phyloP scores from a whole-genome alignment of 2,888 invertebrate genomes.

The Noctua janthe region DNA sequence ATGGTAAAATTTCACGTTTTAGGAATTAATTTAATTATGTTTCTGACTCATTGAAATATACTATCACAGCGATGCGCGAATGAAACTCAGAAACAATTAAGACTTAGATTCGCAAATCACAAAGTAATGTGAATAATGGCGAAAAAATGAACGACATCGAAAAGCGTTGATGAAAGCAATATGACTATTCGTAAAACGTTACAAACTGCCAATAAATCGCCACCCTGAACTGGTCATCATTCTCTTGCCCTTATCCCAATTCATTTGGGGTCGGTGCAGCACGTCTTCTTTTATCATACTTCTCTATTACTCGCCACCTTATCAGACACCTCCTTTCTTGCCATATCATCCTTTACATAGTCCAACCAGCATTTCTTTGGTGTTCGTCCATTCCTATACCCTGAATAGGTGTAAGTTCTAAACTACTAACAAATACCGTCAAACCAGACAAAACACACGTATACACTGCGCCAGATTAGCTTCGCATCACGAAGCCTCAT shows the following conservation, averaged over 20 bases:
- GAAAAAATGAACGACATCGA: too few relatives aligned
- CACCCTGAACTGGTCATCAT: too few relatives aligned
- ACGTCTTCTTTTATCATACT: too few relatives aligned
- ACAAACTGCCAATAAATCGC: neutral
- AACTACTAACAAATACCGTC: neutral
- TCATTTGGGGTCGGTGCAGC: too few relatives aligned
- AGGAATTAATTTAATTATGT: neutral
- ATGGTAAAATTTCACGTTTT: neutral
- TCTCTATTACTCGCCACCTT: too few relatives aligned
- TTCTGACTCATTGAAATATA: conserved; percentile 13
- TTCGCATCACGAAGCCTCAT: neutral
- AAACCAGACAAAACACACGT: neutral
- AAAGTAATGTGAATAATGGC: neutral
- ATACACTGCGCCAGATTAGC: neutral
- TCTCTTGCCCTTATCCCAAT: too few relatives aligned
- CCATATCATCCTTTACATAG: too few relatives aligned
- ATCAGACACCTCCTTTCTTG: too few relatives aligned
- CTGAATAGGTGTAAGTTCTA: too few relatives aligned
- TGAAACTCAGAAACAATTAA: neutral
- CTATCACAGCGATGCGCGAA: conserved; percentile 3
- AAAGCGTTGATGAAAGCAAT: neutral
- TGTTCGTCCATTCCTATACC: too few relatives aligned
- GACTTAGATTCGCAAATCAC: conserved; percentile 5
- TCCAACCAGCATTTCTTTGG: too few relatives aligned
- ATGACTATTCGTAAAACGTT: neutral